A percentile compares a stretch with the other conserved stretches of the same genome.
Conservation (phyloP, 2,113 vertebrate species). For the Catharus fuscescens region DNA sequence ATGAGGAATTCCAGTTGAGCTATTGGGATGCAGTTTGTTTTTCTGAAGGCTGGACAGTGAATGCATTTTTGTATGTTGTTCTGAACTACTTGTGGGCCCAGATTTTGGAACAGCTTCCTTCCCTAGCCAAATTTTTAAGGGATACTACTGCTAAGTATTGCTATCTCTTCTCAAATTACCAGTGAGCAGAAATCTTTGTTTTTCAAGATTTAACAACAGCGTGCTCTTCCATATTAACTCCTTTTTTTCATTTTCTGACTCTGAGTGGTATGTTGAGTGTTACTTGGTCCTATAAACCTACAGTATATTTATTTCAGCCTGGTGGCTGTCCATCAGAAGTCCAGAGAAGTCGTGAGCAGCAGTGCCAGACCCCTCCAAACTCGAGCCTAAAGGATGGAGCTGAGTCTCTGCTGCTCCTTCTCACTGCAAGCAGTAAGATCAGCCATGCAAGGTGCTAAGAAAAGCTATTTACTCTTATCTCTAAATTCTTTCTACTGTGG, state of each 20-base stretch:
- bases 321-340: not conserved
- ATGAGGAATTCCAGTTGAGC: not conserved
- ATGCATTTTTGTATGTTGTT: not conserved
- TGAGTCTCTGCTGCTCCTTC: not conserved
- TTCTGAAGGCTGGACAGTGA: not conserved
- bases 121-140: not conserved
- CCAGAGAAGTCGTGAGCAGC: not conserved
- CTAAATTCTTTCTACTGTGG: not conserved
- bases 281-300: not conserved
- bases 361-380: not conserved
- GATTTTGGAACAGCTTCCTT: not conserved
- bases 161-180: not conserved
- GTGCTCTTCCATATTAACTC: not conserved
- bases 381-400: not conserved
- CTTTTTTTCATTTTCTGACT: not conserved
- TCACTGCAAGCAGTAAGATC: not conserved
- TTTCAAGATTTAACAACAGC: not conserved
- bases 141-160: not conserved
- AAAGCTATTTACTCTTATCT: not conserved
- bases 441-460: not conserved
- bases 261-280: not conserved
- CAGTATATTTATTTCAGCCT: not conserved
- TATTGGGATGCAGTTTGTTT: not conserved
- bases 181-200: not conserved
- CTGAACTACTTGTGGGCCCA: not conserved